Evolutionary conservation across 2,888 invertebrate species (phyloP), one percentile per base, ranked within the genome.

Genomic region (Sisyra nigra): DNA sequence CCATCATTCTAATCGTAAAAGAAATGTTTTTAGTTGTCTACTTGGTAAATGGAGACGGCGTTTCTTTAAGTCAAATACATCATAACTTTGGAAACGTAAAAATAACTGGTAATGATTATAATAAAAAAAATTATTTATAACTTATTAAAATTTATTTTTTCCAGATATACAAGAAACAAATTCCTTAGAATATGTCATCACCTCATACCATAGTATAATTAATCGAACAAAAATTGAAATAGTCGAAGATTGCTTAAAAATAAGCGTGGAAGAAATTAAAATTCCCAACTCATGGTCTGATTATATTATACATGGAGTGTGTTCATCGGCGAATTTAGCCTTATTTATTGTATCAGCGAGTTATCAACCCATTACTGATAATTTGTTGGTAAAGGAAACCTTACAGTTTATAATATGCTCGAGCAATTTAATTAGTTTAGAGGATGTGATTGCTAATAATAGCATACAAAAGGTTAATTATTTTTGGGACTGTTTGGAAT

Each of bases 401-500:
- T 15, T 37, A 6, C 37, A 37, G 9, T 11, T 37, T 11, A 15
- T 17, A 17, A 10, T 37, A n/a, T 37, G 37, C 11, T 37, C 19
- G 19, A 37, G 17, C 18, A 37, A 19, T 24, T 37, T 19, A 2
- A 19, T 15, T 37, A 37, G 18, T 11, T 7, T 19, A 4, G 37
- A 37, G 18, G 17, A 19, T 9, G 19, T 37, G 2, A 18, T 37
- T 18, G 3, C 19, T 3, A 17, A 37, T 9, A 37, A 37, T 37
- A 11, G 5, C 9, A 18, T 8, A 15, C 37, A 24, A 37, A 37
- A 37, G 18, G n/a, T 37, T n/a, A 17, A 11, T 1, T n/a, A 19
- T 19, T 37, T 18, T 19, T 37, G 37, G 37, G 37, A 37, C 11
- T 37, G 37, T 24, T 19, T 37, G 9, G 37, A 37, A 37, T 19